Evolutionary conservation across 2,113 vertebrate species (phyloP).

Genomic region (Rhineura floridana): DNA sequence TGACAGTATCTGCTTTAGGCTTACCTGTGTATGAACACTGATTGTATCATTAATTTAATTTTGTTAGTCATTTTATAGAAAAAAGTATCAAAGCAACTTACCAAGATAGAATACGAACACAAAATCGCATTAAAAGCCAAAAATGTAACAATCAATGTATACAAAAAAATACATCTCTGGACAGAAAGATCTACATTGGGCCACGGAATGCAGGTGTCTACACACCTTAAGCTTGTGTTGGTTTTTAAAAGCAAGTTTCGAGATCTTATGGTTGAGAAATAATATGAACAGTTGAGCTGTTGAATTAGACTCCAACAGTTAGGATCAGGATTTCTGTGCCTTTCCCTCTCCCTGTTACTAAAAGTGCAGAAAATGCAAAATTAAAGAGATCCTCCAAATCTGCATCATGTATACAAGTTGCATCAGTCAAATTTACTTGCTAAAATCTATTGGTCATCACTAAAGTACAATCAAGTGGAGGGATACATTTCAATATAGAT

Average conservation of each 20-base stretch:
- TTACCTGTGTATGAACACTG: neutral
- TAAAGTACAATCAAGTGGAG: too few relatives aligned
- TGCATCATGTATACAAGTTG: neutral
- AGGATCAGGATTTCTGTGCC: neutral
- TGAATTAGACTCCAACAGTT: neutral
- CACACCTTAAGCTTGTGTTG: neutral
- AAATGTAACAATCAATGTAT: too few relatives aligned
- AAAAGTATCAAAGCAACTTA: too few relatives aligned
- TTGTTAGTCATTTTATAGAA: too few relatives aligned
- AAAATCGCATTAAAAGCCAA: too few relatives aligned
- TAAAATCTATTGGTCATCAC: too few relatives aligned
- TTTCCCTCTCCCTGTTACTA: neutral
- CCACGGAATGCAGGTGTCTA: neutral
- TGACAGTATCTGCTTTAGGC: neutral
- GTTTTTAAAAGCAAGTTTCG: neutral
- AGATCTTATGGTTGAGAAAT: neutral
- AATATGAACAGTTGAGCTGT: neutral
- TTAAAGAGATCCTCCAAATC: neutral
- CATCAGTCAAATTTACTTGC: too few relatives aligned
- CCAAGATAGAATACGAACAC: too few relatives aligned
- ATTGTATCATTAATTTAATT: neutral
- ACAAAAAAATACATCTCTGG: too few relatives aligned
- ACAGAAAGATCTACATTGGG: neutral
- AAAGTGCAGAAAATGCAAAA: neutral
- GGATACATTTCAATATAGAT: too few relatives aligned